Evolutionary conservation across 2,888 invertebrate genomes (phyloP).

Genomic region (Eudemis profundana): DNA sequence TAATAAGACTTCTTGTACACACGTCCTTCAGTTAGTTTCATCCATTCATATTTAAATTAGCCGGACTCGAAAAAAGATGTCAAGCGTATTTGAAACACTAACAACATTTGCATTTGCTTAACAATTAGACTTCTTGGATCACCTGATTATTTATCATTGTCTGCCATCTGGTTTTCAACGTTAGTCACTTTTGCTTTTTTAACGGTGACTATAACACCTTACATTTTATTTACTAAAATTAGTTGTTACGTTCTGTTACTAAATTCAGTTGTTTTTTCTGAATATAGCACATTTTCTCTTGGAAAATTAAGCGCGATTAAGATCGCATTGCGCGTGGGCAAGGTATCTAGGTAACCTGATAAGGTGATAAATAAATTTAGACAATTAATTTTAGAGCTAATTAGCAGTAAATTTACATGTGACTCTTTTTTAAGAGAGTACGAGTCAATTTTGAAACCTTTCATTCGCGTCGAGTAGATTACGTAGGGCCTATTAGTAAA

Average conservation of each 20-base stretch:
- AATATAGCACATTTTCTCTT: neutral
- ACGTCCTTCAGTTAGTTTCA: slow-evolving; percentile 32
- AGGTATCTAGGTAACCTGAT: neutral
- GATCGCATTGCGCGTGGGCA: neutral
- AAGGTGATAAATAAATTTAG: neutral
- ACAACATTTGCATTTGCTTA: slow-evolving; percentile 26
- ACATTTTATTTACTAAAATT: neutral
- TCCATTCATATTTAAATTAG: slow-evolving; percentile 37
- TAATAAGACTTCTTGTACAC: slow-evolving; percentile 10
- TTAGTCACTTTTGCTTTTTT: slow-evolving; percentile 2
- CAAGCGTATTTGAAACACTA: slow-evolving; percentile 7
- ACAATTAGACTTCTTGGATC: slow-evolving; percentile 13
- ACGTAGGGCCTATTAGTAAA: no score
- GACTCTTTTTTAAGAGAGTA: no score
- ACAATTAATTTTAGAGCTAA: neutral
- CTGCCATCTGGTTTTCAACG: neutral
- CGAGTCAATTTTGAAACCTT: no score
- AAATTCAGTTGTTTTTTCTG: no score
- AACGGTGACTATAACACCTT: neutral
- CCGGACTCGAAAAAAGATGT: slow-evolving; percentile 29
- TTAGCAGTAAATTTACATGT: neutral
- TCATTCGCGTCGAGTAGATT: no score
- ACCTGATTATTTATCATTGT: slow-evolving; percentile 6
- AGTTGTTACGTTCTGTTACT: neutral
- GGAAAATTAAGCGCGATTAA: neutral